Conservation (phyloP, 1,140 invertebrate genomes). For the Trichonephila clavata region DNA sequence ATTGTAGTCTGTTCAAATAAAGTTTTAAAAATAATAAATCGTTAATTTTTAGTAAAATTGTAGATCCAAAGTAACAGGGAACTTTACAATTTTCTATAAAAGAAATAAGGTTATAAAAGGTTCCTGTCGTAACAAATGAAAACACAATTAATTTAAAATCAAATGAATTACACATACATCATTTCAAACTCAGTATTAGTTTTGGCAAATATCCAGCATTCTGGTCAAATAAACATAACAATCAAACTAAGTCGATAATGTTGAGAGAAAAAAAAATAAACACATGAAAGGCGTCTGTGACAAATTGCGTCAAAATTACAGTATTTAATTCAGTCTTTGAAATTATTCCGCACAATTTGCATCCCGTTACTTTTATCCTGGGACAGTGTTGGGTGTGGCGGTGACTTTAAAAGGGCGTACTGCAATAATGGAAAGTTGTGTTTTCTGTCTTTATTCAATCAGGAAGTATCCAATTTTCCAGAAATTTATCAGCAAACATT, state of each 20-base stretch:
- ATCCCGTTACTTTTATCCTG: conserved; percentile 9
- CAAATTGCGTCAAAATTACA: conserved; percentile 1
- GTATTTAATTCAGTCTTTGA: conserved; percentile 25
- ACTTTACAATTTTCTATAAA: too few species aligned
- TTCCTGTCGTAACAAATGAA: too few species aligned
- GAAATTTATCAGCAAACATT: conserved; percentile 20
- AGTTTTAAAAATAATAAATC: too few species aligned
- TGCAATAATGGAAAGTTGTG: neutral
- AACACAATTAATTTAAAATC: too few species aligned
- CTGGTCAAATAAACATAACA: neutral
- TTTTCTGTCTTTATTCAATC: conserved; percentile 22
- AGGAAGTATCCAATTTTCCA: conserved; percentile 21
- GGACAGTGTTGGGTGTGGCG: conserved; percentile 27
- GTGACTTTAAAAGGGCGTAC: conserved; percentile 38
- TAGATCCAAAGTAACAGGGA: too few species aligned
- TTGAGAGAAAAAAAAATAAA: neutral
- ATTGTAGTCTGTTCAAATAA: too few species aligned
- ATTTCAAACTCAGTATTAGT: neutral
- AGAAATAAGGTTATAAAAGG: too few species aligned
- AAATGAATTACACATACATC: neutral
- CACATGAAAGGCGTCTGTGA: neutral
- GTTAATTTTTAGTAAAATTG: too few species aligned
- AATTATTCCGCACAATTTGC: neutral
- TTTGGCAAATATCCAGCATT: conserved; percentile 23
- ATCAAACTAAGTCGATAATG: conserved; percentile 2